Base-by-base conservation (phyloP, 2,113 vertebrate species). In the Entomyzon cyanotis region DNA sequence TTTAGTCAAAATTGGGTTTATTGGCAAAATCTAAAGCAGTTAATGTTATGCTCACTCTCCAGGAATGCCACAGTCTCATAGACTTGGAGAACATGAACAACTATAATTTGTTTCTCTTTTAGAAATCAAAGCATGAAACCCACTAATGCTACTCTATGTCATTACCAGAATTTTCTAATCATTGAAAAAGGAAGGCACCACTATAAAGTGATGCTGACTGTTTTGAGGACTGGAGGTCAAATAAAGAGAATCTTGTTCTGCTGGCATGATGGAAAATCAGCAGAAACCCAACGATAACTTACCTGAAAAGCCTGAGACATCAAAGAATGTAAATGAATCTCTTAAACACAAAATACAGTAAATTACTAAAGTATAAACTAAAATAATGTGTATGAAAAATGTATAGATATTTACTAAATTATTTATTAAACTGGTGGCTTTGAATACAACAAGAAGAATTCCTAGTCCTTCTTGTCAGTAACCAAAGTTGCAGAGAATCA, bases 401-500 rank as follows among this genome's bases (percentile, higher is more conserved):
- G 2, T 31, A 37, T 25, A 52, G 37, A 28, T 37, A 71, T 15
- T 15, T 14, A 73, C 79, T 64, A 76, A 82, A 87, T 64, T 79
- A 79, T 80, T 76, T 76, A 85, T 52, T 3, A 95, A 68, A n/a
- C 16, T 37, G 44, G 19, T 28, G 10, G 49, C 21, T 87, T 37
- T 0, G 2, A 75, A 63, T 17, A 11, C 18, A 87, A 56, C 0
- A 8, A 50, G 10, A 71, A 69, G 10, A 86, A 73, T 49, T 59
- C 24, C 49, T 71, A 60, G 73, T 58, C 18, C 44, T 75, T 81
- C 64, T 46, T 80, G 53, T 65, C 50, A 69, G n/a, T 62, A 83
- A 58, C 33, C 0, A 1, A 77, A 80, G 37, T 47, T 80, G 53
- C 0, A 0, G 25, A 86, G 63, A 88, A 73, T 53, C 31, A 79